These are phyloP conservation scores for Chouioia cunea DNA, from an alignment of 2,888 invertebrate species.

Conservation along the genomic window DNA sequence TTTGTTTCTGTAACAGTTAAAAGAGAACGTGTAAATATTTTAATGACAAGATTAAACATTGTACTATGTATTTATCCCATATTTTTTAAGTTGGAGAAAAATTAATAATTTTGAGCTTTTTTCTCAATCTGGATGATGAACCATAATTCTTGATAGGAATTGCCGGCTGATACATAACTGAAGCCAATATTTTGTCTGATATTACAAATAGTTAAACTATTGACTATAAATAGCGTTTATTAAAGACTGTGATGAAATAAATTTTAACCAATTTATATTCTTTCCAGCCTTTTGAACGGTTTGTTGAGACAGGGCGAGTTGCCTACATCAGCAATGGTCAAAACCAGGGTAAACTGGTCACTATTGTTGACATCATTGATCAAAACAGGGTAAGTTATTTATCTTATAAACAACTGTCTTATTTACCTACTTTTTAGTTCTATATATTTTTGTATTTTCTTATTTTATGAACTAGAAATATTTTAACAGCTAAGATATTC, in stretches of 20 bases:
- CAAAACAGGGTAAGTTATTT: constrained; percentile 84
- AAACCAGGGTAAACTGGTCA: constrained; percentile 90
- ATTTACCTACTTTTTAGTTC: not conserved
- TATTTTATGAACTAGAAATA: not conserved
- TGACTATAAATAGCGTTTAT: not conserved
- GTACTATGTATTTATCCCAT: too few species aligned
- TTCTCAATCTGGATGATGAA: constrained; percentile 68
- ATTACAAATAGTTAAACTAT: constrained; percentile 1
- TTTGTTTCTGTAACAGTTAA: too few species aligned
- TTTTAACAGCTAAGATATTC: not conserved
- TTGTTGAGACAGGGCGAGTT: constrained; percentile 97
- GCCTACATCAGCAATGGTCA: constrained; percentile 94
- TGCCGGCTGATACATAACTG: constrained; percentile 80
- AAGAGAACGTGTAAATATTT: too few species aligned
- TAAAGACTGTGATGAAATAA: not conserved
- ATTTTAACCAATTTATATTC: constrained; percentile 42
- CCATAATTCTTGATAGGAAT: constrained; percentile 78
- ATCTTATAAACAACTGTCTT: constrained; percentile 11
- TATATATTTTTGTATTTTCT: too few species aligned
- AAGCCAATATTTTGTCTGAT: not conserved
- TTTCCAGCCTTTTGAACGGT: constrained; percentile 87
- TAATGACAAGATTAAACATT: too few species aligned
- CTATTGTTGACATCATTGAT: constrained; percentile 97
- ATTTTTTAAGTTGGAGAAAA: too few species aligned
- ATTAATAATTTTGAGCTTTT: too few species aligned